A percentile compares a stretch with the other conserved stretches of the same genome.
Evolutionary conservation across 2,797 vertebrate species (phyloP).

Genomic region (Sebastes jordani): DNA sequence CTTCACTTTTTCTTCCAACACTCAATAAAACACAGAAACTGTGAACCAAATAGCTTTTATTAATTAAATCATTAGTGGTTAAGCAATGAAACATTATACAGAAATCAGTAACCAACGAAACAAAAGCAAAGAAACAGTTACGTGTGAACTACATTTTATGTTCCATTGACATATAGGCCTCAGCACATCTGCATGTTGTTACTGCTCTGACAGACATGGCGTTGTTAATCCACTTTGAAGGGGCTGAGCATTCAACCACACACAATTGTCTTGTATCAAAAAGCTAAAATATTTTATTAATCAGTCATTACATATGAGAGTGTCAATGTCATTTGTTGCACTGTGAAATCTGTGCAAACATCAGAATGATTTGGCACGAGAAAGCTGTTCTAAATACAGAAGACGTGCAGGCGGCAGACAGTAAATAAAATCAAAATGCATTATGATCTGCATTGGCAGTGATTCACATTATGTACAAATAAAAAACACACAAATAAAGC

Average conservation of each 20-base stretch:
- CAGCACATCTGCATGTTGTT: conserved; percentile 20
- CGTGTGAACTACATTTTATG: conserved; percentile 31
- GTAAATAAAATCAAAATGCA: conserved; percentile 24
- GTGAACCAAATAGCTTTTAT: conserved; percentile 82
- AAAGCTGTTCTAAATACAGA: conserved; percentile 24
- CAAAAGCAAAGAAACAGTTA: conserved; percentile 48
- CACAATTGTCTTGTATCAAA: neutral
- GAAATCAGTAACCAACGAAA: conserved; percentile 57
- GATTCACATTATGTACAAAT: conserved; percentile 70
- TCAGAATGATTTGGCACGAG: neutral
- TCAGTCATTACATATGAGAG: neutral
- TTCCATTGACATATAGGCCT: conserved; percentile 11
- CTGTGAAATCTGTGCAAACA: conserved; percentile 10
- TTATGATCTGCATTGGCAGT: conserved; percentile 42
- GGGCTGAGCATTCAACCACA: conserved; percentile 1
- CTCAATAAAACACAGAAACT: conserved; percentile 40
- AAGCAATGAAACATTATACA: conserved; percentile 67
- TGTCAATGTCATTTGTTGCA: conserved; percentile 1
- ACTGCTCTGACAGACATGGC: conserved; percentile 30
- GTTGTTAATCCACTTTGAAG: conserved; percentile 1
- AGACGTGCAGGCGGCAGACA: conserved; percentile 10
- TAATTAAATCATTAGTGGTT: conserved; percentile 84
- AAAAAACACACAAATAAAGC: conserved; percentile 18
- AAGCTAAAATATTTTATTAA: neutral
- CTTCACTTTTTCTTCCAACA: neutral